Percentiles rank a stretch among this genome's conserved stretches.
phyloP scores from a whole-genome alignment of 2,113 vertebrate genomes.

The Podiceps cristatus region DNA sequence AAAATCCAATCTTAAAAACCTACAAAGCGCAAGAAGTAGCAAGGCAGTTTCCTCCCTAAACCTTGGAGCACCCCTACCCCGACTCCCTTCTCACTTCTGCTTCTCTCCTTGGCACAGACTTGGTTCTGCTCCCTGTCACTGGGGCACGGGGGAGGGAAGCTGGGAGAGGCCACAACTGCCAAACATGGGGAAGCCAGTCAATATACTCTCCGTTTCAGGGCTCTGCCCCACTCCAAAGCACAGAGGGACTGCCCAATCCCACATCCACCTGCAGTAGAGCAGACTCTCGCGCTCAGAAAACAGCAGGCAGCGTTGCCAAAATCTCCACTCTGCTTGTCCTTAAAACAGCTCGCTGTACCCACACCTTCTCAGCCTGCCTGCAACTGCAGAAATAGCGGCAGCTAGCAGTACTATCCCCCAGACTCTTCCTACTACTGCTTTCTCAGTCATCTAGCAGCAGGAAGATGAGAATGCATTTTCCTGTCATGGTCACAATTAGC shows the following conservation, averaged over 20 bases:
- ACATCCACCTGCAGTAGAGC: neutral
- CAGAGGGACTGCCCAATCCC: neutral
- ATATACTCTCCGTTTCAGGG: neutral
- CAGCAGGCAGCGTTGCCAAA: neutral
- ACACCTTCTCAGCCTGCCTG: neutral
- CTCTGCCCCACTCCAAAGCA: neutral
- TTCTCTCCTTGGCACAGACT: neutral
- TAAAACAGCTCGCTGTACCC: neutral
- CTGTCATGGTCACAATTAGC: neutral
- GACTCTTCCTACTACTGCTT: neutral
- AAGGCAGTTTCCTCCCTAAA: neutral
- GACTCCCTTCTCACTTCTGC: neutral
- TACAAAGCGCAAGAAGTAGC: neutral
- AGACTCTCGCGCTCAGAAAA: fast-evolving
- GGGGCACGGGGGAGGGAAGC: neutral
- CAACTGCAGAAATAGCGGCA: neutral
- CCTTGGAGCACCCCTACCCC: neutral
- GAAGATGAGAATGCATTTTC: neutral
- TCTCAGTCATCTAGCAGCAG: neutral
- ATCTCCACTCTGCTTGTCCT: neutral
- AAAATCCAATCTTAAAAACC: neutral
- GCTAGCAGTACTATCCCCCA: neutral
- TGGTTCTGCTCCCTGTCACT: neutral
- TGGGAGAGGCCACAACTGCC: neutral
- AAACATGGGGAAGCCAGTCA: neutral